Evolutionary conservation across 2,113 vertebrate genomes (phyloP), one percentile per base, ranked within the genome.

Genomic region (Bostrychus sinensis): DNA sequence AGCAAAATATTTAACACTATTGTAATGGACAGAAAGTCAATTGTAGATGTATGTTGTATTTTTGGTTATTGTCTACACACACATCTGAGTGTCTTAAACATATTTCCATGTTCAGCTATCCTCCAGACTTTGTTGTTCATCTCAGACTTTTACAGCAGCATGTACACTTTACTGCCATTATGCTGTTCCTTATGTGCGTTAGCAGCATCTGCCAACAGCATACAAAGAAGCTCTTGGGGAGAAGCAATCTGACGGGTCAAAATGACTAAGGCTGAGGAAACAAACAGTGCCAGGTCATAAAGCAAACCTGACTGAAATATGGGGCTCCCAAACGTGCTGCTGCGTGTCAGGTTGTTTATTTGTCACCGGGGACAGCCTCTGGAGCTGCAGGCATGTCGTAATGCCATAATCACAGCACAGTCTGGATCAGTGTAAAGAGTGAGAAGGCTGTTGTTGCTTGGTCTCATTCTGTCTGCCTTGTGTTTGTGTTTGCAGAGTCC

Each of bases 401-500:
- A 60, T 66, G 30, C 58, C 62, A 38, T 69, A 72, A 77, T 72
- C 64, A 50, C 36, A 28, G 54, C 66, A 56, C 62, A 62, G 57
- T 39, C 77, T 66, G 34, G 78, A 38, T n/a, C 42, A 43, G 9
- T 48, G 20, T 13, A 42, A 45, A 60, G 50, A 54, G 14, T 46
- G 50, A 32, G 51, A 7, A 17, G 30, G 43, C 14, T 36, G 10
- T 14, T 20, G 23, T 41, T 23, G 43, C 26, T 16, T 45, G 11
- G 28, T 9, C 3, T 30, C 28, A 51, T 51, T 53, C 26, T 23
- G 16, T 55, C 28, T 11, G 28, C 19, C 54, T 9, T 37, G 12
- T 78, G 28, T 28, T 63, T 62, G 38, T 77, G n/a, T 85, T 63
- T 78, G 23, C 91, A 98, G 97, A 92, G 64, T 89, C 93, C 9